These are phyloP conservation scores for Crotalus horridus DNA, from an alignment of 2,113 vertebrate species.

Conservation along the genomic window DNA sequence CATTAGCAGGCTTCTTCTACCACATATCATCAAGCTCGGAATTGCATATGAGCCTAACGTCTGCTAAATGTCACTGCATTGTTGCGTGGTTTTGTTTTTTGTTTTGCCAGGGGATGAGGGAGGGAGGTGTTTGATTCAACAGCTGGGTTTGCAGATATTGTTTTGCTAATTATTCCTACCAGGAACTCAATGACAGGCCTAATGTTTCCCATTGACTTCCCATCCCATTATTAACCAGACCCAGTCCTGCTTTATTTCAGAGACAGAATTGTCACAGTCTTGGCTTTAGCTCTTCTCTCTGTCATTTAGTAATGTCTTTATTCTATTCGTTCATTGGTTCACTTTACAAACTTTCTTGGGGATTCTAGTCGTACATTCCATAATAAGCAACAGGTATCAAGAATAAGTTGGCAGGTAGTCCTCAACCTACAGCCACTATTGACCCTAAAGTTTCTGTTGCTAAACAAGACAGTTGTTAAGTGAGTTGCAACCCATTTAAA, in stretches of 20 bases:
- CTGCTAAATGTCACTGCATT: constrained; percentile 64
- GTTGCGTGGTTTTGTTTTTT: constrained; percentile 34
- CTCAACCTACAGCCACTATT: no score
- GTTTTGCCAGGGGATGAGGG: constrained; percentile 23
- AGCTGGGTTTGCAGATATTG: constrained; percentile 31
- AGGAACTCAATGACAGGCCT: not conserved
- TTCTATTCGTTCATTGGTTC: not conserved
- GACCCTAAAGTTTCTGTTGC: not conserved
- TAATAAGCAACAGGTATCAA: not conserved
- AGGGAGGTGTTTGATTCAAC: constrained; percentile 28
- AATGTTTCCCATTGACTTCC: not conserved
- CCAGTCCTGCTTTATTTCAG: not conserved
- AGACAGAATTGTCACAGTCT: not conserved
- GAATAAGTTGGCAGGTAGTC: not conserved
- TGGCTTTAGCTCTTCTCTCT: not conserved
- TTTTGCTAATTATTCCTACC: constrained; percentile 1
- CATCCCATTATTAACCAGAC: not conserved
- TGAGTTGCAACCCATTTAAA: no score
- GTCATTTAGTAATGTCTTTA: not conserved
- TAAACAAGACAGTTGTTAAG: not conserved
- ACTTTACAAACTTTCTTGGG: not conserved
- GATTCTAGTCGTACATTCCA: not conserved
- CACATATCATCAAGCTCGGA: constrained; percentile 13
- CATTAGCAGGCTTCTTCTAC: constrained; percentile 34
- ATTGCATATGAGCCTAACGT: constrained; percentile 45